Evolutionary conservation across 2,888 invertebrate species (phyloP).

Genomic region (Eupithecia abbreviata): DNA sequence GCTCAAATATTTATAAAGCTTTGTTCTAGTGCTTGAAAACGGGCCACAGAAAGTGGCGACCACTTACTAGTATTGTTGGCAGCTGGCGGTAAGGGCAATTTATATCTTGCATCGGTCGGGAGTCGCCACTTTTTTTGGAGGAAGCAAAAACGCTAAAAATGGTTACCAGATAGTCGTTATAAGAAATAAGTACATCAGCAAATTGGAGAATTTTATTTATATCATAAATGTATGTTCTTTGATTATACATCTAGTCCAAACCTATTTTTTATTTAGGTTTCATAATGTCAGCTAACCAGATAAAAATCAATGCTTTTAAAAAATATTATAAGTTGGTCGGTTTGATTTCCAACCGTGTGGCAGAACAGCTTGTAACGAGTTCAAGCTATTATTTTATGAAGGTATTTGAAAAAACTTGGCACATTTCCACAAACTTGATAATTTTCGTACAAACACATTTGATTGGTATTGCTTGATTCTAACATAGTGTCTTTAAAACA

Average conservation of each 20-base stretch:
- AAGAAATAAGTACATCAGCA: background rate
- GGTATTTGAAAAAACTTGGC: background rate
- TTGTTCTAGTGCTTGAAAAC: constrained; percentile 24
- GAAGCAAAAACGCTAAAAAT: background rate
- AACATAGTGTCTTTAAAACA: background rate
- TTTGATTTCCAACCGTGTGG: constrained; percentile 1
- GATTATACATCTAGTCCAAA: too few relatives aligned
- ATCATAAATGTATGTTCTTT: too few relatives aligned
- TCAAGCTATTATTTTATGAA: background rate
- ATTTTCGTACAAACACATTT: background rate
- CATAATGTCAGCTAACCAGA: background rate
- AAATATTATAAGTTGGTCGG: background rate
- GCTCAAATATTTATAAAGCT: constrained; percentile 24
- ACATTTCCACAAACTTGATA: background rate
- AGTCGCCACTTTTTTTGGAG: background rate
- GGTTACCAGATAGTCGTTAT: too few relatives aligned
- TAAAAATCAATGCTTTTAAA: background rate
- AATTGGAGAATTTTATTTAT: too few relatives aligned
- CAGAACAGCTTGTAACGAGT: background rate
- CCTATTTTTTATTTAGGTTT: background rate
- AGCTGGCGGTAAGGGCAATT: background rate
- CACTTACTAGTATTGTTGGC: background rate
- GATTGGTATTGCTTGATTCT: background rate
- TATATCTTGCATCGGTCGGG: background rate
- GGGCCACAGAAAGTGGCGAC: background rate